phyloP scores from a whole-genome alignment of 2,888 invertebrate species.

The Ennomos fuscantarius region DNA sequence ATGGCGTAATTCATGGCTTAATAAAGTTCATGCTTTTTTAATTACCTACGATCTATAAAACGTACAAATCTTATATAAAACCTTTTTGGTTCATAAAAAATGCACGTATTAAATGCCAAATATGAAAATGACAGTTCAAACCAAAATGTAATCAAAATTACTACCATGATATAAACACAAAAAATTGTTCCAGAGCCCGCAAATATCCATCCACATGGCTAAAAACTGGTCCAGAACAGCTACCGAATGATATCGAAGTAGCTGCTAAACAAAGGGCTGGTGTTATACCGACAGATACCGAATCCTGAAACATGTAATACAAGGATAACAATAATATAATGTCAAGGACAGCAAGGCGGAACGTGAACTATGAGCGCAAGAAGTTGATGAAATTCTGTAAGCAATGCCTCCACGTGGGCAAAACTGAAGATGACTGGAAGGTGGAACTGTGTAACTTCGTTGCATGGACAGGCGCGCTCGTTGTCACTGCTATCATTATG shows the following conservation, averaged over 20 bases:
- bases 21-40: no score
- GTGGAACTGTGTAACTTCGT: slow-evolving; percentile 38
- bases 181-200: background rate
- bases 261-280: no score
- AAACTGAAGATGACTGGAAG: slow-evolving; percentile 6
- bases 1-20: no score
- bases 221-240: no score
- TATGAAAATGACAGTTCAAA: slow-evolving; percentile 1
- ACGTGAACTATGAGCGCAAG: background rate
- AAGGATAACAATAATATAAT: no score
- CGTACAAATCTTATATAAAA: background rate
- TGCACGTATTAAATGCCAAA: no score
- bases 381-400: slow-evolving; percentile 12
- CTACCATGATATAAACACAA: slow-evolving; percentile 15
- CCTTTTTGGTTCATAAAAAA: background rate
- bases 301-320: no score
- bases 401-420: slow-evolving; percentile 8
- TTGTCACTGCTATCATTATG: slow-evolving; percentile 47
- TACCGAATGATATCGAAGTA: no score
- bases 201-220: slow-evolving; percentile 5
- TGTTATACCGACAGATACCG: no score
- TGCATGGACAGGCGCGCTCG: slow-evolving; percentile 50
- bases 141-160: slow-evolving; percentile 27
- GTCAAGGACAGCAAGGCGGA: background rate
- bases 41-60: no score